A percentile compares a stretch with the other conserved stretches of the same genome.
phyloP scores from a whole-genome alignment of 2,888 invertebrate species.

The Oxycera nigricornis region DNA sequence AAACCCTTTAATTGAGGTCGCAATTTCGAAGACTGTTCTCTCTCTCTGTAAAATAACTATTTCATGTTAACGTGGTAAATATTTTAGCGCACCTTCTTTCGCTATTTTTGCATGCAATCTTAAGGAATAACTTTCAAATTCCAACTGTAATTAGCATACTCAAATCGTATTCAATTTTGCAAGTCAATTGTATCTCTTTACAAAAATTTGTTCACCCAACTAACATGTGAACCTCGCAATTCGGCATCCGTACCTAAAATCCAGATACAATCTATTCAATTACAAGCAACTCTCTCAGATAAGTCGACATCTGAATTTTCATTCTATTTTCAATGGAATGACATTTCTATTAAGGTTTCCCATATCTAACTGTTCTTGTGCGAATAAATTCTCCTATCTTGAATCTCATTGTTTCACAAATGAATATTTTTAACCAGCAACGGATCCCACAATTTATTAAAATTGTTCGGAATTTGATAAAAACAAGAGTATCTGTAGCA shows the following conservation, averaged over 20 bases:
- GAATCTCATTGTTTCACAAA: conserved; percentile 19
- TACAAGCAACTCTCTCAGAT: neutral
- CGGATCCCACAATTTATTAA: conserved; percentile 18
- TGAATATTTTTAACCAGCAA: neutral
- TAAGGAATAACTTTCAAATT: no score
- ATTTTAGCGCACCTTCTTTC: no score
- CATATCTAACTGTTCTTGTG: conserved; percentile 15
- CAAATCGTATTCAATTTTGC: no score
- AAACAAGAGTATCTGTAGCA: neutral
- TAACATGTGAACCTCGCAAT: neutral
- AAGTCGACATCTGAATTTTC: neutral
- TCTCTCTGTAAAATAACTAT: no score
- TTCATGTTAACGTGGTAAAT: no score
- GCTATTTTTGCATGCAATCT: no score
- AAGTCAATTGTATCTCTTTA: no score
- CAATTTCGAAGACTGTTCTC: no score
- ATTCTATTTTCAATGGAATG: neutral
- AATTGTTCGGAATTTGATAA: conserved; percentile 12
- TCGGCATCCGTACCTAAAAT: neutral
- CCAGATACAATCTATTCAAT: neutral
- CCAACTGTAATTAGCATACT: no score
- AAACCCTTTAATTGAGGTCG: no score
- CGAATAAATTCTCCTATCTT: conserved; percentile 7
- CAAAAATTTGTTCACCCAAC: neutral
- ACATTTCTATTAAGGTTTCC: conserved; percentile 27